Percentiles rank a stretch among this genome's conserved stretches.
Evolutionary conservation across 1,140 invertebrate genomes (phyloP).

Genomic region (Agrypnia vestita): DNA sequence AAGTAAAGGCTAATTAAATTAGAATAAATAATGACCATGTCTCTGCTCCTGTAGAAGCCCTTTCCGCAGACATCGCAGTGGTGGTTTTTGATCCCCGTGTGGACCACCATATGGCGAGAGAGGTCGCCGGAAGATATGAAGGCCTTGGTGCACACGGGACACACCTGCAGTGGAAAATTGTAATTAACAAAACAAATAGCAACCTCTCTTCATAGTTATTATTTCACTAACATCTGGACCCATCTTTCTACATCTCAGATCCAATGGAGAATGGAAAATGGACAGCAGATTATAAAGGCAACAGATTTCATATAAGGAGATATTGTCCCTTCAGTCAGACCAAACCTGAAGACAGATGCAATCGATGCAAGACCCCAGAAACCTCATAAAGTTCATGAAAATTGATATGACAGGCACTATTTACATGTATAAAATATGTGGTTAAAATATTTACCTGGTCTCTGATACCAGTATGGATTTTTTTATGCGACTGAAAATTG

Average conservation of each 20-base stretch:
- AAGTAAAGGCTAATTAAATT: neutral
- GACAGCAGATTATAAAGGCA: no score
- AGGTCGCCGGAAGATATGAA: conserved; percentile 80
- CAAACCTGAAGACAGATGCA: no score
- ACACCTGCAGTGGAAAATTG: conserved; percentile 69
- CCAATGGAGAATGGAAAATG: no score
- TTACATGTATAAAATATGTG: neutral
- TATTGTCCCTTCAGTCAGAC: no score
- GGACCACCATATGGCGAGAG: conserved; percentile 81
- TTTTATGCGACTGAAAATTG: conserved; percentile 75
- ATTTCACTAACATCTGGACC: no score
- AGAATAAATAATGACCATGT: conserved; percentile 67
- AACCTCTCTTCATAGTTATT: no score
- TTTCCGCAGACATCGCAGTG: conserved; percentile 84
- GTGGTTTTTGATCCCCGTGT: conserved; percentile 83
- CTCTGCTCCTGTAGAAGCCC: conserved; percentile 79
- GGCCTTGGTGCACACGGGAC: conserved; percentile 80
- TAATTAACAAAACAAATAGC: no score
- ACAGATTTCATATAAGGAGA: no score
- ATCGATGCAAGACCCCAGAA: no score
- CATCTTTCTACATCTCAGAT: no score
- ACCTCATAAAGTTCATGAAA: no score
- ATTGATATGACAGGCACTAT: no score
- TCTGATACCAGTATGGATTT: conserved; percentile 74
- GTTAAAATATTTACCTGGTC: conserved; percentile 71